Evolutionary conservation across 2,797 vertebrate species (phyloP).

Genomic region (Morus bassanus): DNA sequence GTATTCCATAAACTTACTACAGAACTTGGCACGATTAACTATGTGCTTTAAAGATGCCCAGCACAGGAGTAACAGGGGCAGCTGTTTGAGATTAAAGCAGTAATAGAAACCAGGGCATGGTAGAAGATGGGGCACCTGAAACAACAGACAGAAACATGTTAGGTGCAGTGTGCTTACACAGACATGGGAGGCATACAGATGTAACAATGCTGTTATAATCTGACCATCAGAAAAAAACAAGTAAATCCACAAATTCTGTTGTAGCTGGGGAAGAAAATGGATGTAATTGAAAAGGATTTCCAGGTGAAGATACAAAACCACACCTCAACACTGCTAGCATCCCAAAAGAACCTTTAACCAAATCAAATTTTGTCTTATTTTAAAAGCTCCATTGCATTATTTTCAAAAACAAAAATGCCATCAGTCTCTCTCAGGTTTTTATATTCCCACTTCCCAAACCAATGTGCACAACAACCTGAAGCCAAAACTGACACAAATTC

Average conservation of each 20-base stretch:
- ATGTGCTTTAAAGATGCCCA: background rate
- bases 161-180: background rate
- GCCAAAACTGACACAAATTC: background rate
- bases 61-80: background rate
- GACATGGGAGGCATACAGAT: background rate
- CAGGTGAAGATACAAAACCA: background rate
- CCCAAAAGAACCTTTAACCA: background rate
- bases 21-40: background rate
- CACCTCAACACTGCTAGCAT: background rate
- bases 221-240: background rate
- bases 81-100: background rate
- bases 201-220: background rate
- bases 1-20: background rate
- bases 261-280: background rate
- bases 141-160: background rate
- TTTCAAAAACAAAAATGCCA: background rate
- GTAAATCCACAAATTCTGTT: background rate
- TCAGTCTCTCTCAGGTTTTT: background rate
- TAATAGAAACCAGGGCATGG: background rate
- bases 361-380: background rate
- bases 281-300: background rate
- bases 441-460: background rate
- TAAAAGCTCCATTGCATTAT: background rate
- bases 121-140: background rate
- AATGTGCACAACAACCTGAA: background rate